Evolutionary conservation across 2,797 vertebrate genomes (phyloP).

Genomic region (Hyperoplus lanceolatus): DNA sequence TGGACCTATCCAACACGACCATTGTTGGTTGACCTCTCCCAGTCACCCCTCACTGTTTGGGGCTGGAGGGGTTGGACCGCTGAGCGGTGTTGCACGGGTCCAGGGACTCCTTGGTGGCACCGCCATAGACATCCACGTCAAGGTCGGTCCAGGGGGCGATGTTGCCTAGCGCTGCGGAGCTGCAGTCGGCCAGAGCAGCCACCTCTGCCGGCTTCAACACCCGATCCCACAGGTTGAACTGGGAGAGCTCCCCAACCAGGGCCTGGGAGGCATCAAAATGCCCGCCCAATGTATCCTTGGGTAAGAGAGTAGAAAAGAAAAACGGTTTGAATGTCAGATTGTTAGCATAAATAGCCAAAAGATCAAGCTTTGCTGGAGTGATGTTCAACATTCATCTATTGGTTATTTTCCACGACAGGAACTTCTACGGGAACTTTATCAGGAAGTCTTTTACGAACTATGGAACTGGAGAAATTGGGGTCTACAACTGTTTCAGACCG

Average conservation of each 20-base stretch:
- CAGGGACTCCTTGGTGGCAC: slow-evolving; percentile 89
- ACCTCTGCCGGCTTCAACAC: slow-evolving; percentile 90
- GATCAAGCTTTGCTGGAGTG: neutral
- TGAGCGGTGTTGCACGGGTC: slow-evolving; percentile 87
- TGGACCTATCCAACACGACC: slow-evolving; percentile 13
- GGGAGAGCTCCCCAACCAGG: slow-evolving; percentile 94
- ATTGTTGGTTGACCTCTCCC: slow-evolving; percentile 13
- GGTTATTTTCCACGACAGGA: neutral
- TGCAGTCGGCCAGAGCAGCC: slow-evolving; percentile 91
- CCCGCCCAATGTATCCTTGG: slow-evolving; percentile 92
- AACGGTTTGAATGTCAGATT: neutral
- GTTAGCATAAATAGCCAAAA: neutral
- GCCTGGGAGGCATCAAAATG: slow-evolving; percentile 97
- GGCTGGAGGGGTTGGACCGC: slow-evolving; percentile 65
- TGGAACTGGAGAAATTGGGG: neutral
- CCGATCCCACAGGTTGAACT: slow-evolving; percentile 96
- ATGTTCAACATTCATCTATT: neutral
- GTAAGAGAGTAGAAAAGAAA: slow-evolving; percentile 1
- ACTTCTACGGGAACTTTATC: neutral
- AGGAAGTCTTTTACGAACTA: neutral
- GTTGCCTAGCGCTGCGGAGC: slow-evolving; percentile 89
- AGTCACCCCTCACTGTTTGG: slow-evolving; percentile 78
- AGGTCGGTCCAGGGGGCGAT: slow-evolving; percentile 94
- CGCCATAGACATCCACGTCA: slow-evolving; percentile 93
- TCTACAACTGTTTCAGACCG: neutral